Evolutionary conservation across 2,797 vertebrate genomes (phyloP).

Genomic region (Pangasius djambal): DNA sequence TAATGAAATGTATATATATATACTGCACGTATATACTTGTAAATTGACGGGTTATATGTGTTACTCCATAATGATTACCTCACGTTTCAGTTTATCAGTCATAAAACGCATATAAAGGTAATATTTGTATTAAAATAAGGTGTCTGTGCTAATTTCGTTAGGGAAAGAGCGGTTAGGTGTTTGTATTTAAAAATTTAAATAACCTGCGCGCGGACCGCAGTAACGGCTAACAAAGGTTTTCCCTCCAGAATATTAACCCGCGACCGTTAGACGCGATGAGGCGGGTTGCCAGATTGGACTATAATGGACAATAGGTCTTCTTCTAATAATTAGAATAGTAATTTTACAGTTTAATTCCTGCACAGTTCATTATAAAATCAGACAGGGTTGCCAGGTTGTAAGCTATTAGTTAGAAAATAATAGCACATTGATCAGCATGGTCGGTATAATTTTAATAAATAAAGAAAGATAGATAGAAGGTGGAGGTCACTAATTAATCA

Average conservation of each 20-base stretch:
- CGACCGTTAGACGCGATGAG: no score
- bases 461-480: no score
- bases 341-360: background rate
- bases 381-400: background rate
- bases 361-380: background rate
- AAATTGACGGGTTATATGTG: background rate
- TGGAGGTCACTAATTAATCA: no score
- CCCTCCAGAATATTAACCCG: no score
- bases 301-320: accelerated
- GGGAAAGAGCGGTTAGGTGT: no score
- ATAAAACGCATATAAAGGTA: background rate
- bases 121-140: background rate
- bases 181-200: no score
- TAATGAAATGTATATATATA: no score
- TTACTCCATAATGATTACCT: background rate
- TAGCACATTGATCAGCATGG: background rate
- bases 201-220: no score
- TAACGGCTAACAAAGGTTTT: no score
- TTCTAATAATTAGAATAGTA: no score
- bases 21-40: background rate
- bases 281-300: background rate
- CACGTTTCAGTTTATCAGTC: background rate
- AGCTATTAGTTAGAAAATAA: background rate
- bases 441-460: no score
- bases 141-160: background rate